These are phyloP conservation scores for Lymantria monacha DNA, from an alignment of 2,888 invertebrate species.

Conservation along the genomic window DNA sequence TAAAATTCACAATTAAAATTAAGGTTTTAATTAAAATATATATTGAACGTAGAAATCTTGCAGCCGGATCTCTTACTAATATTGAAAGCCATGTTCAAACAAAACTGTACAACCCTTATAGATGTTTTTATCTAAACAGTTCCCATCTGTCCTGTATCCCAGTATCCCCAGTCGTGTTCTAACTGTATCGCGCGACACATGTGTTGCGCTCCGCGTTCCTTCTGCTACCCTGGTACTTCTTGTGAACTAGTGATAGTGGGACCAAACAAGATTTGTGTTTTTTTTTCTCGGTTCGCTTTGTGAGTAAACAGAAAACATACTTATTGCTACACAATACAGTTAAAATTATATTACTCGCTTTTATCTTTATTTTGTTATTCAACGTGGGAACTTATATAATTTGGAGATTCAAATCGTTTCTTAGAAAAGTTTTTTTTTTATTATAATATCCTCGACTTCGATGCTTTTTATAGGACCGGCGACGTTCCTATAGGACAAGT, in stretches of 20 bases:
- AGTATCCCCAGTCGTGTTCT: conserved; percentile 33
- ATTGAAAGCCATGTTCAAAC: conserved; percentile 6
- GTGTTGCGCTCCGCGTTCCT: conserved; percentile 33
- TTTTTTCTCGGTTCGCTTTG: conserved; percentile 18
- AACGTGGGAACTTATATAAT: background rate
- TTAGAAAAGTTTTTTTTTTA: too few species aligned
- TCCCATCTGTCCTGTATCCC: conserved; percentile 20
- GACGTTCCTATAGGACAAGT: too few species aligned
- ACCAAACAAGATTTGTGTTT: conserved; percentile 20
- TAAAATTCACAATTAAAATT: too few species aligned
- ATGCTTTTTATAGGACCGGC: too few species aligned
- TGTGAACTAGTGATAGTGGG: conserved; percentile 34
- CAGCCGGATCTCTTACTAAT: background rate
- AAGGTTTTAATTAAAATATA: too few species aligned
- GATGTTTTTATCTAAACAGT: conserved; percentile 34
- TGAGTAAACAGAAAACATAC: conserved; percentile 13
- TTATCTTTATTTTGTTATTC: background rate
- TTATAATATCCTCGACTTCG: too few species aligned
- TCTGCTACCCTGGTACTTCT: conserved; percentile 45
- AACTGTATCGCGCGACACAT: conserved; percentile 31
- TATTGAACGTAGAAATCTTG: too few species aligned
- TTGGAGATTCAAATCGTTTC: too few species aligned
- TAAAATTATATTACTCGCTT: background rate
- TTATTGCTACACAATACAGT: background rate
- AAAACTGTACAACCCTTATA: conserved; percentile 15